Percentiles rank a stretch among this genome's conserved stretches.
Conservation (phyloP, 2,797 vertebrate species). For the Mormyrops attenuatus region DNA sequence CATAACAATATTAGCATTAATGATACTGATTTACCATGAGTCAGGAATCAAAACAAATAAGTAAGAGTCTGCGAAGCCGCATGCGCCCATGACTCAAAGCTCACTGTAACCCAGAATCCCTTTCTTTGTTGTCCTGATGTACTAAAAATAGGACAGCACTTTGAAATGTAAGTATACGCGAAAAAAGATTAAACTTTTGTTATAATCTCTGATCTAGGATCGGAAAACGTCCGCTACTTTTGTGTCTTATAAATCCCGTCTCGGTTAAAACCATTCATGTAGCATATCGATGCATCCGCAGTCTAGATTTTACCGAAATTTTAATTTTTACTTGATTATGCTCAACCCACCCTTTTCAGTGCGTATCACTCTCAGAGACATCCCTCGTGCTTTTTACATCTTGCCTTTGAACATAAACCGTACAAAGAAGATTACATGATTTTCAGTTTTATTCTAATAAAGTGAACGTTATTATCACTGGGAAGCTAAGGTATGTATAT, state of each 20-base stretch:
- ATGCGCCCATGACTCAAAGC: not conserved
- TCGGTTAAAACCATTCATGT: not conserved
- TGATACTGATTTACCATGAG: slow-evolving; percentile 15
- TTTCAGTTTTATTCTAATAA: not conserved
- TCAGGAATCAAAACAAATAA: not conserved
- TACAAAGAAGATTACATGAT: not conserved
- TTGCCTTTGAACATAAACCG: not conserved
- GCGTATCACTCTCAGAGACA: not conserved
- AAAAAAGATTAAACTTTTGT: slow-evolving; percentile 27
- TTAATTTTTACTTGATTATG: not conserved
- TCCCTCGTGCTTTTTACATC: not conserved
- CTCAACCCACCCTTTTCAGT: not conserved
- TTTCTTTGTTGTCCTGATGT: slow-evolving; percentile 16
- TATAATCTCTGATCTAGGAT: slow-evolving; percentile 24
- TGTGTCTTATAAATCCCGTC: not conserved
- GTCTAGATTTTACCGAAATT: not conserved
- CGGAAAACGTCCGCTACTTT: not conserved
- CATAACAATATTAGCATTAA: slow-evolving; percentile 26
- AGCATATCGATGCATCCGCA: not conserved
- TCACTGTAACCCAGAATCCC: slow-evolving; percentile 16
- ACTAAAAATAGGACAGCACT: slow-evolving; percentile 30
- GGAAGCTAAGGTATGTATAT: not conserved
- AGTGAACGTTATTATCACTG: not conserved
- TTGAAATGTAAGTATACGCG: slow-evolving; percentile 26
- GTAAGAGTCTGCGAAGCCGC: not conserved